Evolutionary conservation across 2,888 invertebrate genomes (phyloP).

Genomic region (Cephus spinipes): DNA sequence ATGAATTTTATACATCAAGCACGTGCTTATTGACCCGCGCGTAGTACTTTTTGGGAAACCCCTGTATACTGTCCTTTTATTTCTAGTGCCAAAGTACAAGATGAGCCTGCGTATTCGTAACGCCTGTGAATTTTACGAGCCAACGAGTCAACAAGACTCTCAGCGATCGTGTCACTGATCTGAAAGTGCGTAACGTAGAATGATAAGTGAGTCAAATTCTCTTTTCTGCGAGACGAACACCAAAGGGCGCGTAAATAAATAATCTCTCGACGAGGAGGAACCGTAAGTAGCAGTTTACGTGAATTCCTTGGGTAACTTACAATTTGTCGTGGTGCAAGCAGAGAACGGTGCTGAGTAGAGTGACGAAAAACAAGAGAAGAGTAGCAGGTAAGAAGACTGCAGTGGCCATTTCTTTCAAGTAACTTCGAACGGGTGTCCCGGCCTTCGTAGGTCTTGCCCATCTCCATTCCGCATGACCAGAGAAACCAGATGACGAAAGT

Average conservation of each 20-base stretch:
- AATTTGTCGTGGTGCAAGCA: conserved; percentile 83
- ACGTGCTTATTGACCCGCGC: conserved; percentile 24
- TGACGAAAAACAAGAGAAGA: conserved; percentile 75
- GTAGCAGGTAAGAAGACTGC: conserved; percentile 79
- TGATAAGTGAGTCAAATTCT: no score
- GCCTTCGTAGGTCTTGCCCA: conserved; percentile 75
- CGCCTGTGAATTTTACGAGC: no score
- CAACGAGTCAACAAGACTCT: no score
- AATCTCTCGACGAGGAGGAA: no score
- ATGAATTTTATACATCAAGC: conserved; percentile 29
- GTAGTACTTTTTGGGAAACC: no score
- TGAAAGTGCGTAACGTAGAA: no score
- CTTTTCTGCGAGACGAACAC: no score
- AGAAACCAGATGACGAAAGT: conserved; percentile 51
- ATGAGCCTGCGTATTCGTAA: no score
- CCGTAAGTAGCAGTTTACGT: background rate
- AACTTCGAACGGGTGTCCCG: conserved; percentile 77
- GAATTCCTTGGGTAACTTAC: conserved; percentile 71
- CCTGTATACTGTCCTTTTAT: no score
- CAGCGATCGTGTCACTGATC: no score
- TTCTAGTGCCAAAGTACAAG: no score
- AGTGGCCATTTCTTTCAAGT: conserved; percentile 76
- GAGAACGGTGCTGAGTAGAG: conserved; percentile 77
- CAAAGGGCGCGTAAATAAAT: no score
- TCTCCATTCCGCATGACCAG: conserved; percentile 65